phyloP scores from a whole-genome alignment of 2,888 invertebrate genomes.

The Criorhina ranunculi region DNA sequence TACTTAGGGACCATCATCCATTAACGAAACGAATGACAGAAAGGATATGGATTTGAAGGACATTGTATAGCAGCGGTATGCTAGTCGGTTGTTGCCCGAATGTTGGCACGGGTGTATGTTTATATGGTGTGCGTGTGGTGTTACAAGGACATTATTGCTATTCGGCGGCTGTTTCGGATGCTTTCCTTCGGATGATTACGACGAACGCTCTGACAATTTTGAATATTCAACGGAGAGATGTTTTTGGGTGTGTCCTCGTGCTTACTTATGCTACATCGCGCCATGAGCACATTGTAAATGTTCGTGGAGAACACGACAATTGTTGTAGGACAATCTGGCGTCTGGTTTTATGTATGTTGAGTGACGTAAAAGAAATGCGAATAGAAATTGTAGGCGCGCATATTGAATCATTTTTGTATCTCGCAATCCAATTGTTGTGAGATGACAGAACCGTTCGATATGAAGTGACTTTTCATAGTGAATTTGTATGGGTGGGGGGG shows the following conservation, averaged over 20 bases:
- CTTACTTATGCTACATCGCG: slow-evolving; percentile 22
- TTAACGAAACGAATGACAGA: slow-evolving; percentile 30
- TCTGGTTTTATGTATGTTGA: slow-evolving; percentile 21
- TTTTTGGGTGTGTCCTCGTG: slow-evolving; percentile 1
- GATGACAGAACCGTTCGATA: slow-evolving; percentile 8
- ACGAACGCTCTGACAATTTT: slow-evolving; percentile 35
- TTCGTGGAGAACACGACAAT: slow-evolving; percentile 24
- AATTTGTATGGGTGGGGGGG: background rate
- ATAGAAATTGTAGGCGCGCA: slow-evolving; percentile 14
- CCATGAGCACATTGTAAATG: slow-evolving; percentile 14
- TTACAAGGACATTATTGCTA: slow-evolving; percentile 10
- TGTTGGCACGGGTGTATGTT: background rate
- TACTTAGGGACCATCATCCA: slow-evolving; percentile 39
- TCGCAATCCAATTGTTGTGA: background rate
- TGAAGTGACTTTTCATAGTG: background rate
- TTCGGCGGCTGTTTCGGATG: slow-evolving; percentile 1
- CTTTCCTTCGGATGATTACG: background rate
- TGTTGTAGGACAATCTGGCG: slow-evolving; percentile 53
- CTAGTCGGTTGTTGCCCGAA: background rate
- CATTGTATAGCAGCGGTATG: slow-evolving; percentile 7
- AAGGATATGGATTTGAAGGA: slow-evolving; percentile 20
- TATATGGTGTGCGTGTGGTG: background rate
- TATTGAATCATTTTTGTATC: slow-evolving; percentile 17
- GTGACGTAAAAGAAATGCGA: slow-evolving; percentile 31
- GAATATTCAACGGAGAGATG: slow-evolving; percentile 38